A percentile compares a stretch with the other conserved stretches of the same genome.
phyloP scores from a whole-genome alignment of 1,140 invertebrate species.

The Drosophila ogumai region DNA sequence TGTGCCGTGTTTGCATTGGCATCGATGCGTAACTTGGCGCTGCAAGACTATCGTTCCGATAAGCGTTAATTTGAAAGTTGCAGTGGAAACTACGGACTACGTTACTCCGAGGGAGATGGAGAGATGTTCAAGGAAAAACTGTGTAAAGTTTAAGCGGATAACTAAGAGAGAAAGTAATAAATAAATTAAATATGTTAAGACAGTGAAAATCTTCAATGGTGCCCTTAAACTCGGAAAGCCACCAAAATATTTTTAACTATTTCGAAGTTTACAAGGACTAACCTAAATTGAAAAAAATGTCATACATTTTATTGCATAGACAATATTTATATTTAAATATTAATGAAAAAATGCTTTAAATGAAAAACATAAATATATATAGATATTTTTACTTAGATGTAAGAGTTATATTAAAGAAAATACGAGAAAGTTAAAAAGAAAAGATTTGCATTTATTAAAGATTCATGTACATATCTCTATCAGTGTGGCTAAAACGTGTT shows the following conservation, averaged over 20 bases:
- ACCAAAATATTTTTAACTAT: background rate
- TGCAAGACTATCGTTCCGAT: slow-evolving; percentile 30
- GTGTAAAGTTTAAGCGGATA: too few species aligned
- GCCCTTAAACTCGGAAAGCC: background rate
- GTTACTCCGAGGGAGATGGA: background rate
- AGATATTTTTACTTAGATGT: background rate
- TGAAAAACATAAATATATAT: background rate
- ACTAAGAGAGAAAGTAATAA: background rate
- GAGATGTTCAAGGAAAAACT: background rate
- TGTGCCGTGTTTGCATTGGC: slow-evolving; percentile 39
- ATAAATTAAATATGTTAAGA: background rate
- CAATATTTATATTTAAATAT: background rate
- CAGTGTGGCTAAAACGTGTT: background rate
- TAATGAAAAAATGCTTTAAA: too few species aligned
- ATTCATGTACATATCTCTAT: background rate
- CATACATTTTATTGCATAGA: too few species aligned
- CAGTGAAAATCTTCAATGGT: too few species aligned
- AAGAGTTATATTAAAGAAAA: too few species aligned
- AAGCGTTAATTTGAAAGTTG: slow-evolving; percentile 52
- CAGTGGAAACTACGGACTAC: background rate
- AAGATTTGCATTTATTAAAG: background rate
- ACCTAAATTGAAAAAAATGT: too few species aligned
- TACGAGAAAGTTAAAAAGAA: background rate
- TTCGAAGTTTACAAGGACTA: background rate
- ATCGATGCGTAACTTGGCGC: slow-evolving; percentile 41